phyloP scores from a whole-genome alignment of 1,140 invertebrate species.

The Micrasema minimum region DNA sequence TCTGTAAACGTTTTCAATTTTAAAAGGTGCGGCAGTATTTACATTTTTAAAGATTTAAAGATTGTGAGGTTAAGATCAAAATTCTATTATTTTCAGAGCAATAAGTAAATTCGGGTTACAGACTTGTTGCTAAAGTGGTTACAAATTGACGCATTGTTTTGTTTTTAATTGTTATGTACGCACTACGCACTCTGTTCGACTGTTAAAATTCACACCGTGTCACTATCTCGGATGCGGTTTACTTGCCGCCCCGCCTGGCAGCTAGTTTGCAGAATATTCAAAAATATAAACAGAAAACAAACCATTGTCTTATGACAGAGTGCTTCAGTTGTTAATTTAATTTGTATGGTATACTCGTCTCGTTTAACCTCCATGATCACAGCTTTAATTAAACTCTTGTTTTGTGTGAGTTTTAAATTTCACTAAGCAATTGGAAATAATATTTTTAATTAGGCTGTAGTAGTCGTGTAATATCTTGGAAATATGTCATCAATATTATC shows the following conservation, averaged over 20 bases:
- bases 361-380: conserved; percentile 7
- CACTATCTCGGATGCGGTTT: conserved; percentile 27
- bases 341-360: conserved; percentile 1
- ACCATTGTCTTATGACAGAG: conserved; percentile 37
- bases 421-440: too few relatives aligned
- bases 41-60: too few relatives aligned
- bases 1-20: too few relatives aligned
- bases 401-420: too few relatives aligned
- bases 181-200: conserved; percentile 35
- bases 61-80: too few relatives aligned
- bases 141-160: conserved; percentile 48
- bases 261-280: conserved; percentile 18
- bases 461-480: too few relatives aligned
- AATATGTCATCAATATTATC: too few relatives aligned
- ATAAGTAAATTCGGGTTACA: conserved; percentile 23
- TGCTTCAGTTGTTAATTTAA: conserved; percentile 15
- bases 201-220: conserved; percentile 38
- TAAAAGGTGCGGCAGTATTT: too few relatives aligned
- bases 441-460: too few relatives aligned
- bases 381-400: too few relatives aligned
- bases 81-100: too few relatives aligned
- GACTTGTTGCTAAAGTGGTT: conserved; percentile 37
- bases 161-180: conserved; percentile 48
- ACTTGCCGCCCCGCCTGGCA: background rate
- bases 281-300: conserved; percentile 30